Conservation (phyloP, 2,888 invertebrate genomes). For the Lepeophtheirus nordmannii region DNA sequence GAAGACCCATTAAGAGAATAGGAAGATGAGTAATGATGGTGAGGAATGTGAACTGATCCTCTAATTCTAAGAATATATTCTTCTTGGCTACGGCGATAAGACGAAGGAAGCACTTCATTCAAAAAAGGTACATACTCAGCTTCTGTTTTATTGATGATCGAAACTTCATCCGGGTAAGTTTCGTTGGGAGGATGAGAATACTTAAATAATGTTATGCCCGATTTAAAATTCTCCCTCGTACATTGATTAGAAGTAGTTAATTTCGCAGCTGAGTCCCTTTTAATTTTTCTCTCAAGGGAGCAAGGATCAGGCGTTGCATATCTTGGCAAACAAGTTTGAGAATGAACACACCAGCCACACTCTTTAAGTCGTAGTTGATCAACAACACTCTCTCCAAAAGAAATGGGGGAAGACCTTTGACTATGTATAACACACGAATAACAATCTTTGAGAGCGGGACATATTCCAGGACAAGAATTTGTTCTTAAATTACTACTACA, state of each 20-base stretch:
- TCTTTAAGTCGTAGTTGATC: not conserved
- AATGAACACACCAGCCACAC: slow-evolving; percentile 1
- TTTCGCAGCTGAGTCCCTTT: slow-evolving; percentile 24
- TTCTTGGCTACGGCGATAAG: not conserved
- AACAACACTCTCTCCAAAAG: not conserved
- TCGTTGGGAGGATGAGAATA: slow-evolving; percentile 74
- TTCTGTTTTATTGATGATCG: slow-evolving; percentile 64
- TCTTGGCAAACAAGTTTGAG: not conserved
- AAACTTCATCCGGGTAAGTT: slow-evolving; percentile 68
- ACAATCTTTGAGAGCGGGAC: slow-evolving; percentile 72
- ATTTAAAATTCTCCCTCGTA: slow-evolving; percentile 47
- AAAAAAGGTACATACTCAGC: not conserved
- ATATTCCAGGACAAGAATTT: slow-evolving; percentile 62
- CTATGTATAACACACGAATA: slow-evolving; percentile 76
- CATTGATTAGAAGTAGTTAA: slow-evolving; percentile 59
- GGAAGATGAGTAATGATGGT: not conserved
- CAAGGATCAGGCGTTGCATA: not conserved
- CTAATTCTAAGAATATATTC: not conserved
- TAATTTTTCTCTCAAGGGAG: not conserved
- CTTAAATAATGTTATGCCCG: slow-evolving; percentile 72
- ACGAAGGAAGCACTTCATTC: slow-evolving; percentile 1
- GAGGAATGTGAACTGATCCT: not conserved
- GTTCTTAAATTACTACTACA: slow-evolving; percentile 80
- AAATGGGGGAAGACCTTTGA: slow-evolving; percentile 41
- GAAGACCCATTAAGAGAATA: not conserved